phyloP scores from a whole-genome alignment of 1,140 invertebrate species.

The Ericerus pela region DNA sequence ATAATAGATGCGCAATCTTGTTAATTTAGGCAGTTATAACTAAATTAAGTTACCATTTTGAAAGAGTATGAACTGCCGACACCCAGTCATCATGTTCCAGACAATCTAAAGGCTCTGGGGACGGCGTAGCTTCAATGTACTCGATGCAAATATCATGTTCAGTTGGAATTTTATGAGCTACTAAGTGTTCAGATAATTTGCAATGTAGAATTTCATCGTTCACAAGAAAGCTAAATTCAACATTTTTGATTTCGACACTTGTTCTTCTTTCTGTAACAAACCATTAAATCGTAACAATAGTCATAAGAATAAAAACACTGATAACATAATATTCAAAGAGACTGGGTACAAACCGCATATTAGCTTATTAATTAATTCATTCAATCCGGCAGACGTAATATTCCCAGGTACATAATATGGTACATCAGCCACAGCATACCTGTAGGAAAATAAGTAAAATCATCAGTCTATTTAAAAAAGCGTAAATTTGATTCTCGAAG shows the following conservation, averaged over 20 bases:
- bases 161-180: constrained; percentile 47
- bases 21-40: background rate
- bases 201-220: constrained; percentile 60
- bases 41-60: background rate
- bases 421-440: constrained; percentile 72
- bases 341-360: constrained; percentile 42
- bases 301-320: background rate
- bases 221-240: constrained; percentile 82
- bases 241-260: constrained; percentile 32
- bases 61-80: constrained; percentile 51
- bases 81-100: constrained; percentile 94
- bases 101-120: constrained; percentile 78
- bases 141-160: constrained; percentile 74
- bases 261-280: constrained; percentile 25
- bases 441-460: constrained; percentile 35
- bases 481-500: too few relatives aligned
- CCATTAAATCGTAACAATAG: background rate
- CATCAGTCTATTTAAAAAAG: too few relatives aligned
- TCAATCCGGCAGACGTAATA: constrained; percentile 51
- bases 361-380: constrained; percentile 64
- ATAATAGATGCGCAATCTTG: background rate
- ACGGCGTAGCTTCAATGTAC: constrained; percentile 72
- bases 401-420: constrained; percentile 62
- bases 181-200: constrained; percentile 49
- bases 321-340: too few relatives aligned